Evolutionary conservation across 2,888 invertebrate species (phyloP), one percentile per base, ranked within the genome.

Genomic region (Trachelus tabidus): DNA sequence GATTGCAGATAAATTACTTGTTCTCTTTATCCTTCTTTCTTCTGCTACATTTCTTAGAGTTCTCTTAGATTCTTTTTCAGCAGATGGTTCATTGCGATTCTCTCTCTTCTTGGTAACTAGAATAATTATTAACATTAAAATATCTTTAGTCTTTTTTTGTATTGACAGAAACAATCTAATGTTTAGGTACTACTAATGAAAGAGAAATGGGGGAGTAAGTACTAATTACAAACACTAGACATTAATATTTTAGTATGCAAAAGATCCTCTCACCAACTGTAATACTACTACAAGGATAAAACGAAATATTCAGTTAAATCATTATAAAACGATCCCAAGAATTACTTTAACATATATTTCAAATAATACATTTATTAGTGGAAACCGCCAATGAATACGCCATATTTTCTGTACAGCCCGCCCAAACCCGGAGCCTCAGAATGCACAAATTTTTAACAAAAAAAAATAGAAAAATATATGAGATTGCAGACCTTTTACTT

Each of bases 341-440:
- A 23, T 56, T 56, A 56, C 56, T 56, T 56, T 56, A 23, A 56
- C 56, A 56, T 23, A 56, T 56, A 40, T 23, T 56, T 56, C 23
- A 56, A 56, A 56, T 56, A 56, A 9, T 23, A 15, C 23, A 56
- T 40, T 40, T 40, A 23, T 83, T 83, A 77, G 76, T 84, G 84
- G 77, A 75, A 82, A 82, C 84, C 86, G 87, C 85, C 84, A 86
- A 85, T 84, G 78, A 35, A 31, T 76, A 80, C 84, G 84, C 86
- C 86, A 86, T 86, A 73, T 83, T 84, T 77, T 73, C 77, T 81
- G 69, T 73, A 73, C 76, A 83, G 79, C 87, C 87, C 87, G 86
- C 86, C 85, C 83, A 86, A 87, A 85, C 68, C 15, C 34, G 76
- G 34, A 56, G 31, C 3, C 12, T 34, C 12, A 12, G 33, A 34